These are phyloP conservation scores for Leptura quadrifasciata DNA, from an alignment of 2,888 invertebrate genomes.

Conservation along the genomic window DNA sequence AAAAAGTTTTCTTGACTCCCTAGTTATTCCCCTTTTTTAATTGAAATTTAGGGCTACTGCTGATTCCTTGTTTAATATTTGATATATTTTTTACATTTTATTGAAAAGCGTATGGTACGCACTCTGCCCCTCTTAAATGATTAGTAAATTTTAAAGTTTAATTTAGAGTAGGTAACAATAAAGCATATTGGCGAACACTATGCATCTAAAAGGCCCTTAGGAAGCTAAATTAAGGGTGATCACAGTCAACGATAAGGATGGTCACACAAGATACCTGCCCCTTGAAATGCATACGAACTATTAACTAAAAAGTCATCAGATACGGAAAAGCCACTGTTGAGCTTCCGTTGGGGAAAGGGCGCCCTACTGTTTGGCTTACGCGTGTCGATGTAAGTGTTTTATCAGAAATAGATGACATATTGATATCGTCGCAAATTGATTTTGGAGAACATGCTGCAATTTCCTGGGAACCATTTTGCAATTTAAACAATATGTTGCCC, in stretches of 20 bases:
- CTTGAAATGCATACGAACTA: conserved; percentile 40
- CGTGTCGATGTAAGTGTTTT: conserved; percentile 66
- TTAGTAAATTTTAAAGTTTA: not conserved
- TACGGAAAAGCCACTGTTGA: conserved; percentile 53
- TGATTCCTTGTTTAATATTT: no score
- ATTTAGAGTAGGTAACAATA: not conserved
- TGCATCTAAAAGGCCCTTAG: not conserved
- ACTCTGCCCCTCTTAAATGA: not conserved
- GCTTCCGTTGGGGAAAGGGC: conserved; percentile 50
- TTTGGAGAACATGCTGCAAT: conserved; percentile 51
- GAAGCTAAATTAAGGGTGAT: conserved; percentile 39
- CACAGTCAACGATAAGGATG: conserved; percentile 43
- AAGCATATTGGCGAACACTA: not conserved
- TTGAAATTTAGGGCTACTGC: no score
- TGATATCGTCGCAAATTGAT: conserved; percentile 56
- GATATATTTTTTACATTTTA: no score
- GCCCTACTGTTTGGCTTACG: conserved; percentile 50
- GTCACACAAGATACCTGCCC: conserved; percentile 51
- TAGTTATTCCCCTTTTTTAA: no score
- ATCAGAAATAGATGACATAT: conserved; percentile 63
- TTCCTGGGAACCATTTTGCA: conserved; percentile 55
- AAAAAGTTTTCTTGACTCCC: no score
- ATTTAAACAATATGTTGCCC: conserved; percentile 31
- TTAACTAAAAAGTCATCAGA: conserved; percentile 55
- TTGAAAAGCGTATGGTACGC: no score